Evolutionary conservation across 37 sponge, comb jelly and placozoan species (phyloP), one percentile per base, ranked within the genome.

Genomic region (Oscarella lobularis): DNA sequence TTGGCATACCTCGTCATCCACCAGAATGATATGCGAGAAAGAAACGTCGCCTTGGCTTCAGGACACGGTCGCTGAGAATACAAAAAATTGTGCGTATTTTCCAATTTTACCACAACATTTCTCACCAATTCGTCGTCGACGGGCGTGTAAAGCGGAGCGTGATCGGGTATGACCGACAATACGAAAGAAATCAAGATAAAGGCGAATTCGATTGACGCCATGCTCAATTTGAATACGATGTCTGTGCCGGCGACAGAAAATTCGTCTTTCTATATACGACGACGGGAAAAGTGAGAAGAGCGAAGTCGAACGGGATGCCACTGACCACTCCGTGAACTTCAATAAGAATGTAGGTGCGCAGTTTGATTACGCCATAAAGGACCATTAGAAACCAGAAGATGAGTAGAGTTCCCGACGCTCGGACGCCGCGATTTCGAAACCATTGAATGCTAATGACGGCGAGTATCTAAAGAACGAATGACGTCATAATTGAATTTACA

Each of bases 331-430:
- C 31, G 31, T 68, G 31, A 32, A 68, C 31, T 5, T 68, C 5
- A 68, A 68, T 68, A 35, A 68, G 71, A 35, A 79, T 75, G 33
- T 75, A 70, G 0, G 88, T 75, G 6, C 92, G 66, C 40, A 87
- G 40, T 39, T 82, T 82, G 34, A 87, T 69, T 32, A 39, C 75
- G 38, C 76, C 83, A 68, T 92, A 88, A 38, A 82, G 20, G 32
- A 14, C 31, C 39, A 92, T 60, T 33, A 78, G 67, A 66, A 82
- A 1, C 94, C 94, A 92, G 78, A 89, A 89, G 35, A 68, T 29
- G 6, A 20, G 6, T 35, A 68, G 6, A 5, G 31, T 14, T 29
- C 71, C 71, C 6, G 71, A 68, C 6, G 71, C 6, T 4, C 71
- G 71, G 33, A 29, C 33, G 33, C 71, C 71, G 35, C 29, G 5